Evolutionary conservation across 2,888 invertebrate genomes (phyloP).

Genomic region (Pandemis corylana): DNA sequence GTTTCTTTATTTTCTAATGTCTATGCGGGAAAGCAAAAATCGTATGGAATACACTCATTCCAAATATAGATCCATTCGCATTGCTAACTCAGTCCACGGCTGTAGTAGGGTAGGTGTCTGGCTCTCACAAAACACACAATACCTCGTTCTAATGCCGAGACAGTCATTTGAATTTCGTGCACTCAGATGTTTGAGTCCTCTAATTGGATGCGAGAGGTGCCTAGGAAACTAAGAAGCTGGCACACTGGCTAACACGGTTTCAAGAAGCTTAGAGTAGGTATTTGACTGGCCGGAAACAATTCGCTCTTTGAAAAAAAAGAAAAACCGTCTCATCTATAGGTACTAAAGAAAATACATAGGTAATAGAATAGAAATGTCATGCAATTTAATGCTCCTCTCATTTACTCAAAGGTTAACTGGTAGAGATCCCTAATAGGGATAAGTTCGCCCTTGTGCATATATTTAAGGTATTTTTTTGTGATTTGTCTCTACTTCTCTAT

Average conservation of each 20-base stretch:
- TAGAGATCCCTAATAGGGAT: no score
- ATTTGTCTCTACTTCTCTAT: no score
- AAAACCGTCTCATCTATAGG: no score
- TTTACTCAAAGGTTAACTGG: no score
- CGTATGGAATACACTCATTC: neutral
- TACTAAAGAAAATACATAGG: no score
- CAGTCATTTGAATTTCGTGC: slow-evolving; percentile 33
- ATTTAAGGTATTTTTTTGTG: no score
- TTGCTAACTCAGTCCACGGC: neutral
- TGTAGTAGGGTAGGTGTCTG: neutral
- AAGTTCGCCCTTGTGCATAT: no score
- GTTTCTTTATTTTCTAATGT: neutral
- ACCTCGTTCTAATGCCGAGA: slow-evolving; percentile 12
- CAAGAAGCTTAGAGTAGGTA: neutral
- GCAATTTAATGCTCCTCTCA: no score
- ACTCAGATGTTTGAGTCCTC: slow-evolving; percentile 33
- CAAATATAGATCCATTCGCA: neutral
- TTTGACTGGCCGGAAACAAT: no score
- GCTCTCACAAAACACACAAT: slow-evolving; percentile 15
- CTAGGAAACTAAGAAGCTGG: slow-evolving; percentile 18
- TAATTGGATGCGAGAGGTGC: slow-evolving; percentile 37
- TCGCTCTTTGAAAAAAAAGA: no score
- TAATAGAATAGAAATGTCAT: no score
- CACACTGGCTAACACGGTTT: neutral
- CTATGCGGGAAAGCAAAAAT: neutral